Evolutionary conservation across 2,888 invertebrate genomes (phyloP).

Genomic region (Sarcophaga carnaria): DNA sequence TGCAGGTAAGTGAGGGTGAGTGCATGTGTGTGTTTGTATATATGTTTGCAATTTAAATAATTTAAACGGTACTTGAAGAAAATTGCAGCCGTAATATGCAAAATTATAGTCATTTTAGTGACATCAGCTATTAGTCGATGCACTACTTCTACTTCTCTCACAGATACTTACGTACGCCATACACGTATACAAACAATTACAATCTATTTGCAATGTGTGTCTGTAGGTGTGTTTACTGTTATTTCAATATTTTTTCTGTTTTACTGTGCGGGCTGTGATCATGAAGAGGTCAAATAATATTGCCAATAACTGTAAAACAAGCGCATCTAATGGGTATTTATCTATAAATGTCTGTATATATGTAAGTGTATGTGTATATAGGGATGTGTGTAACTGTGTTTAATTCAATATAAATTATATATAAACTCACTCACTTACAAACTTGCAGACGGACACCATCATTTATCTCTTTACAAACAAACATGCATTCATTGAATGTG

Average conservation of each 20-base stretch:
- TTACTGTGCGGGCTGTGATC: slow-evolving; percentile 20
- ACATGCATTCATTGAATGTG: neutral
- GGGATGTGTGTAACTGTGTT: neutral
- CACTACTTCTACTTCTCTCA: neutral
- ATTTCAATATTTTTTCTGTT: neutral
- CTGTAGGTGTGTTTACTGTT: neutral
- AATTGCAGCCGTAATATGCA: slow-evolving; percentile 12
- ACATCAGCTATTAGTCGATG: neutral
- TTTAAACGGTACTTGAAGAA: slow-evolving; percentile 20
- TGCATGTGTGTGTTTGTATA: neutral
- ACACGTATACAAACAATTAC: neutral
- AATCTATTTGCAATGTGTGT: neutral
- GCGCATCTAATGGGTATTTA: slow-evolving; percentile 39
- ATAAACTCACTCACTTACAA: slow-evolving; percentile 11
- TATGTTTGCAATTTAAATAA: neutral
- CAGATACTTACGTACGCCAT: neutral
- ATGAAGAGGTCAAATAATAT: slow-evolving; percentile 42
- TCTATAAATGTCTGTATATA: neutral
- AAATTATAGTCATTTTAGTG: neutral
- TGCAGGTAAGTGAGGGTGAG: neutral
- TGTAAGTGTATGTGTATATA: too few species aligned
- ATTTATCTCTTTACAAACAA: neutral
- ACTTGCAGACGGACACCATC: neutral
- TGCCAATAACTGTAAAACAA: slow-evolving; percentile 44
- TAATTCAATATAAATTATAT: neutral